Percentiles rank a stretch among this genome's conserved stretches.
These are phyloP conservation scores for Heliconius ismenius DNA, from an alignment of 2,888 invertebrate genomes.

Conservation along the genomic window DNA sequence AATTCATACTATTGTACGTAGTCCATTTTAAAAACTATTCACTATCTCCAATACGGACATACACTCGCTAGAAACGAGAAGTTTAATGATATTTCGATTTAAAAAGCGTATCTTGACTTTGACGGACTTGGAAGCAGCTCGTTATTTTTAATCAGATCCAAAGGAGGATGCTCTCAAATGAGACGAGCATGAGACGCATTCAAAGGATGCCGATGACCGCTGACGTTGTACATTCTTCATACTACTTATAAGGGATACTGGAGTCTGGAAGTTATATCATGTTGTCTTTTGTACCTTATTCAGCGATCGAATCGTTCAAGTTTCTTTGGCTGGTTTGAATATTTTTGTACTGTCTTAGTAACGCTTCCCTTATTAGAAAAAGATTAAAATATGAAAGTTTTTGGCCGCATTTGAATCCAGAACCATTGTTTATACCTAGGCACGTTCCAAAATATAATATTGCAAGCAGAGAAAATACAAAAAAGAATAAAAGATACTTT, in stretches of 20 bases:
- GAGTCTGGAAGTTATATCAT: conserved; percentile 8
- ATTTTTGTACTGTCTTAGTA: neutral
- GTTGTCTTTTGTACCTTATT: neutral
- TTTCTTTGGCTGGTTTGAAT: neutral
- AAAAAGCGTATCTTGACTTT: conserved; percentile 31
- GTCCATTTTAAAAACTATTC: conserved; percentile 5
- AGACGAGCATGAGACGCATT: conserved; percentile 33
- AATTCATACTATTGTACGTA: neutral
- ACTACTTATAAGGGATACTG: conserved; percentile 2
- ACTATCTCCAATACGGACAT: neutral
- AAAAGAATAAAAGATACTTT: neutral
- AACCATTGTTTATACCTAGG: neutral
- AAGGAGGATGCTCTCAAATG: conserved; percentile 35
- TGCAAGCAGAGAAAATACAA: neutral
- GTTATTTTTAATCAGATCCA: conserved; percentile 45
- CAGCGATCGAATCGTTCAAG: neutral
- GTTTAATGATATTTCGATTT: conserved; percentile 29
- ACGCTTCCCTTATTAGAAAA: neutral
- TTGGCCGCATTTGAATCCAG: no score
- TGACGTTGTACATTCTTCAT: conserved; percentile 17
- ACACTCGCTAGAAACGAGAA: conserved; percentile 19
- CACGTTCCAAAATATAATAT: neutral
- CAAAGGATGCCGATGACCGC: conserved; percentile 17
- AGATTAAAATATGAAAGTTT: neutral
- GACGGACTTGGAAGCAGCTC: conserved; percentile 33